Conservation (phyloP, 2,113 vertebrate species). For the Chionis minor region DNA sequence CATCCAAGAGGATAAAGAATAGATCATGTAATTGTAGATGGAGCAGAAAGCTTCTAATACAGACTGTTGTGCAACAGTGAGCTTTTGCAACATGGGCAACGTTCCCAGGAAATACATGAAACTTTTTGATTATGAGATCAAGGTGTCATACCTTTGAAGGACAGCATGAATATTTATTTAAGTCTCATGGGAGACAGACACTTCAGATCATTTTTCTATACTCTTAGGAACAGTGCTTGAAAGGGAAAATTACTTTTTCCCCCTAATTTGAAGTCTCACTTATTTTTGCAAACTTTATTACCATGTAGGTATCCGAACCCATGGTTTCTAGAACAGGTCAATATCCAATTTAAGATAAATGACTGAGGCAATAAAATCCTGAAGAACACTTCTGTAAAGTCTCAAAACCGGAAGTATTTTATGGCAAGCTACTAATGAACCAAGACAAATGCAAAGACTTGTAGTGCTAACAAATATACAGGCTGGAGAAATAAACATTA, state of each 20-base stretch:
- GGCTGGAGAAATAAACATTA: background rate
- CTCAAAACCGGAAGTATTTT: background rate
- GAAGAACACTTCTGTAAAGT: background rate
- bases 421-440: background rate
- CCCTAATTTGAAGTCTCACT: background rate
- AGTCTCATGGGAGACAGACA: background rate
- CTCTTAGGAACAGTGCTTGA: conserved; percentile 14
- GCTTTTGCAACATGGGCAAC: background rate
- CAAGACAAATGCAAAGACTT: background rate
- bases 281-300: background rate
- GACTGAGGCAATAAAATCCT: background rate
- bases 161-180: conserved; percentile 41
- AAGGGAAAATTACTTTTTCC: background rate
- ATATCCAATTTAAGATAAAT: background rate
- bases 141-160: background rate
- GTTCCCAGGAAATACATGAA: background rate
- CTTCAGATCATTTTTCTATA: background rate
- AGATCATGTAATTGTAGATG: background rate
- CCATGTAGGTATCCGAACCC: background rate
- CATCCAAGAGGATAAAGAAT: background rate
- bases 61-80: background rate
- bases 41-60: background rate
- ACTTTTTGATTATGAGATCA: background rate
- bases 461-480: background rate
- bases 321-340: background rate